Percentiles rank a stretch among this genome's conserved stretches.
Evolutionary conservation across 2,113 vertebrate genomes (phyloP).

Genomic region (Tenebrosternarchus preto): DNA sequence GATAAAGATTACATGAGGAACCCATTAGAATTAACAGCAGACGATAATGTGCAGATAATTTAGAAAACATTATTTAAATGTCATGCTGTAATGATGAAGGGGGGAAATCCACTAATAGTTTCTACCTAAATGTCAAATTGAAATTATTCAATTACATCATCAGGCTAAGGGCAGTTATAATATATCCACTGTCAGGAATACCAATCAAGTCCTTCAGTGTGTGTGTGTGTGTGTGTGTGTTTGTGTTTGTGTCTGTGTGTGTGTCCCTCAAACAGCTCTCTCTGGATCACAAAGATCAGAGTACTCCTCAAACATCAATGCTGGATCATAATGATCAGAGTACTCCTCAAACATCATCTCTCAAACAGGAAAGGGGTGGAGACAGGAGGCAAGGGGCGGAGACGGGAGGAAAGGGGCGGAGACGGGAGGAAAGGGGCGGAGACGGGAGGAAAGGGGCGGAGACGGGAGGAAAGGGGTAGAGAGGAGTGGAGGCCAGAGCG

Average conservation of each 20-base stretch:
- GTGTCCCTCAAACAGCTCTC: conserved; percentile 3
- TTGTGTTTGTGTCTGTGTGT: conserved; percentile 17
- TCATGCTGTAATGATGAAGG: conserved; percentile 67
- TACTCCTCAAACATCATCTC: not conserved
- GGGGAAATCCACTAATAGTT: conserved; percentile 68
- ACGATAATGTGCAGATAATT: conserved; percentile 72
- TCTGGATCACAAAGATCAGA: conserved; percentile 2
- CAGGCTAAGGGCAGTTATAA: conserved; percentile 65
- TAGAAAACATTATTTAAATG: conserved; percentile 77
- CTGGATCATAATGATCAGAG: conserved; percentile 1
- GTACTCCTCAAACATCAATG: not conserved
- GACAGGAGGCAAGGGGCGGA: no score
- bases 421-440: no score
- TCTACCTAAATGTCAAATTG: conserved; percentile 78
- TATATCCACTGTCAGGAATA: conserved; percentile 66
- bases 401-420: no score
- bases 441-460: no score
- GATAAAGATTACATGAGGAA: conserved; percentile 49
- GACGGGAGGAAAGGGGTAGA: no score
- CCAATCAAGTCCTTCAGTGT: conserved; percentile 58
- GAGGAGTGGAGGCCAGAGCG: no score
- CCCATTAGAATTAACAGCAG: conserved; percentile 65
- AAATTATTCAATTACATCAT: conserved; percentile 76
- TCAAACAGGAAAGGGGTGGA: not conserved
- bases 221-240: not conserved